These are phyloP conservation scores for Ctenochaetus hawaiiensis DNA, from an alignment of 2,797 vertebrate genomes.

Conservation along the genomic window DNA sequence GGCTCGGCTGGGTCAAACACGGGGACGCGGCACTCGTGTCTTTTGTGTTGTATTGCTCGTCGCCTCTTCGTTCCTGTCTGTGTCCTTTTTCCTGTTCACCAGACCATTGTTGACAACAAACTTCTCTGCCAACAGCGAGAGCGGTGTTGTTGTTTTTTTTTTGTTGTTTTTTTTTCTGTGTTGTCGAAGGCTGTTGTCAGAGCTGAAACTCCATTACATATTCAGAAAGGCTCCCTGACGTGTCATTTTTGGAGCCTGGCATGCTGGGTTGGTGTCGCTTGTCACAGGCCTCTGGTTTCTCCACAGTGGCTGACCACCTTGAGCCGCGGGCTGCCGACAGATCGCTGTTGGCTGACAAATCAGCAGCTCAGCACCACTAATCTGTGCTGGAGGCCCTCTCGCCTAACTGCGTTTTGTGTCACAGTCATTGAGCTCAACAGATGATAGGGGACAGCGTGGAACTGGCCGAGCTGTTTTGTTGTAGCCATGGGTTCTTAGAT, in stretches of 20 bases:
- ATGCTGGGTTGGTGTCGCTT: conserved; percentile 61
- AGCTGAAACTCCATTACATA: conserved; percentile 64
- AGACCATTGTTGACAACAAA: conserved; percentile 67
- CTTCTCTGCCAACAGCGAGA: conserved; percentile 55
- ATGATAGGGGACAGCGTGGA: conserved; percentile 73
- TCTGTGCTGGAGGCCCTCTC: conserved; percentile 73
- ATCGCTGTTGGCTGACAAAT: conserved; percentile 79
- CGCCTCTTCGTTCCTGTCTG: conserved; percentile 43
- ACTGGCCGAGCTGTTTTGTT: conserved; percentile 56
- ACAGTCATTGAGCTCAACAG: conserved; percentile 74
- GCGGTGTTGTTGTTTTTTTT: conserved; percentile 10
- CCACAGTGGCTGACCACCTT: conserved; percentile 78
- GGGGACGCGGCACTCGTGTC: conserved; percentile 52
- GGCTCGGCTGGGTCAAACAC: conserved; percentile 50
- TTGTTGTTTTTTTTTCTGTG: conserved; percentile 2
- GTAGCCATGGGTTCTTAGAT: conserved; percentile 42
- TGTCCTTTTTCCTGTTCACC: conserved; percentile 53
- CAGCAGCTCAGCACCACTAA: conserved; percentile 74
- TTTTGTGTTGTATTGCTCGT: conserved; percentile 63
- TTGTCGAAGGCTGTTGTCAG: conserved; percentile 70
- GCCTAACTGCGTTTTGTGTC: conserved; percentile 75
- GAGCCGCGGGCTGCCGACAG: conserved; percentile 72
- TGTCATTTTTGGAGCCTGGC: conserved; percentile 63
- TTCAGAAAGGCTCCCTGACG: conserved; percentile 67
- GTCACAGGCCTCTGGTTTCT: conserved; percentile 75